A percentile compares a stretch with the other conserved stretches of the same genome.
phyloP scores from a whole-genome alignment of 2,797 vertebrate species.

The Darevskia mixta region DNA sequence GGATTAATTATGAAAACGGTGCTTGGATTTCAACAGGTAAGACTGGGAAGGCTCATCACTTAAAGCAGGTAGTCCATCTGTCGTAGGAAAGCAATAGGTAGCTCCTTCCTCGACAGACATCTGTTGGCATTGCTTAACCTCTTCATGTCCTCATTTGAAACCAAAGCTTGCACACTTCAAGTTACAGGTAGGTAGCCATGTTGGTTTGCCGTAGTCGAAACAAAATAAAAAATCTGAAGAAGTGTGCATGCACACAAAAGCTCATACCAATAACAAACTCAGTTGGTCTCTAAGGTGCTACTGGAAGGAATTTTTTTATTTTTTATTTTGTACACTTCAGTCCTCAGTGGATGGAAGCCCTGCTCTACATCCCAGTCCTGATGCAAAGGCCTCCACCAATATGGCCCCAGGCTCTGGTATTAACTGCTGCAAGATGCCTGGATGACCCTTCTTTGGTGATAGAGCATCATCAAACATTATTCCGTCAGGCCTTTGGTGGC shows the following conservation, averaged over 20 bases:
- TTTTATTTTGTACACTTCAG: background rate
- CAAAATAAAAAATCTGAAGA: no score
- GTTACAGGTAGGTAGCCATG: no score
- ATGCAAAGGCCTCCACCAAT: background rate
- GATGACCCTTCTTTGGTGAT: background rate
- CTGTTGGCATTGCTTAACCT: conserved; percentile 11
- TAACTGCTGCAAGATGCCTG: background rate
- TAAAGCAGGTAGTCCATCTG: background rate
- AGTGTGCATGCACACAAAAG: no score
- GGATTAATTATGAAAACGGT: conserved; percentile 19
- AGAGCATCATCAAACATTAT: background rate
- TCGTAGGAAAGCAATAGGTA: conserved; percentile 26
- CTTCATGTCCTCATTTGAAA: conserved; percentile 1
- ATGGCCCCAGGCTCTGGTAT: background rate
- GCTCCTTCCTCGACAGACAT: conserved; percentile 18
- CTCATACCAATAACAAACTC: no score
- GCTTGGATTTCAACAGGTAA: conserved; percentile 11
- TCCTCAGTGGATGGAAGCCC: background rate
- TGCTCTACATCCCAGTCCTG: background rate
- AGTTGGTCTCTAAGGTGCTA: no score
- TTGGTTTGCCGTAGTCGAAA: no score
- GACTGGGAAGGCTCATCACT: background rate
- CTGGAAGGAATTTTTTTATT: no score
- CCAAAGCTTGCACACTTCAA: background rate
- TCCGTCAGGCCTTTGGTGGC: background rate